Conservation (phyloP, 1,140 invertebrate genomes). For the Eumaeus atala region DNA sequence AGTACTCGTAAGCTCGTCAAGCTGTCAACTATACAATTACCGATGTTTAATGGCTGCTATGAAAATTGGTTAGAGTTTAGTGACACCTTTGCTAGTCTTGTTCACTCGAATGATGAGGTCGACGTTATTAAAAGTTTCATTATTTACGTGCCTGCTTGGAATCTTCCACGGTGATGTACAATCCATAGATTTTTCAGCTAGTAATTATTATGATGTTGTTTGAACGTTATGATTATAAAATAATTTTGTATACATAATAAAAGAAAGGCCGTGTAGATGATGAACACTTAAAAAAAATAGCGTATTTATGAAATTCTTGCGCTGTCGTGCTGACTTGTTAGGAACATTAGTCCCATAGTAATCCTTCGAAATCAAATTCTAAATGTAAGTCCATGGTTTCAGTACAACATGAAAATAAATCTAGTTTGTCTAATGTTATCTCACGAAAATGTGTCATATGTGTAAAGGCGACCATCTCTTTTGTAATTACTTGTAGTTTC, state of each 20-base stretch:
- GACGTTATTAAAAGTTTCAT: constrained; percentile 19
- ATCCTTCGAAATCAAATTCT: no score
- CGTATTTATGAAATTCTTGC: background rate
- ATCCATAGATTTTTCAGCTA: background rate
- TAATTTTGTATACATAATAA: background rate
- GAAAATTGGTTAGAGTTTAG: constrained; percentile 18
- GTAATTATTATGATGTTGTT: background rate
- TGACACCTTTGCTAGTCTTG: constrained; percentile 15
- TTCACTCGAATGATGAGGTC: constrained; percentile 13
- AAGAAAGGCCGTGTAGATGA: background rate
- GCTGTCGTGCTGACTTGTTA: background rate
- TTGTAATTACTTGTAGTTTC: no score
- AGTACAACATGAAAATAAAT: no score
- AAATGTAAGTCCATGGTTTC: no score
- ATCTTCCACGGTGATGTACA: constrained; percentile 3
- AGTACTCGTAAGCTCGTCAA: constrained; percentile 3
- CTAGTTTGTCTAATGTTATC: no score
- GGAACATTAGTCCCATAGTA: background rate
- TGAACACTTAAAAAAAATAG: background rate
- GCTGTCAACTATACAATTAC: constrained; percentile 14
- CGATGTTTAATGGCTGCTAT: constrained; percentile 12
- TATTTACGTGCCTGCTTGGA: constrained; percentile 16
- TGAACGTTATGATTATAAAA: background rate
- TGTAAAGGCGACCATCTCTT: no score
- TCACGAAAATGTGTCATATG: no score